Base-by-base conservation (phyloP, 2,888 invertebrate species). In the Ecdyonurus torrentis region DNA sequence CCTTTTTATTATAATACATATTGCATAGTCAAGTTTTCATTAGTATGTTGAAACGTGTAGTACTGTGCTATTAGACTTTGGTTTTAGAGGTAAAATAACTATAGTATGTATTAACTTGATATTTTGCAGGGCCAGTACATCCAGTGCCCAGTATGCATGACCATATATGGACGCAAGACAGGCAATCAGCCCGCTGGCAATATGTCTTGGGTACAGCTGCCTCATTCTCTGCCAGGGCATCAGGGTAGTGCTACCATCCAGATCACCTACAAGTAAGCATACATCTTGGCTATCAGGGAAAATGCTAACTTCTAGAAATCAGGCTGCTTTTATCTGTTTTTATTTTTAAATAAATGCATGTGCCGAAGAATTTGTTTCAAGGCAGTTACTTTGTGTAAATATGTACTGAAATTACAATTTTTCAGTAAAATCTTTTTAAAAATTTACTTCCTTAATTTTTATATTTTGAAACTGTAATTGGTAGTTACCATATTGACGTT, bases 81-180 rank as follows among this genome's bases (percentile, higher is more conserved):
- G 2, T 22, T 24, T 23, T 2, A 1, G 68, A 69, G 64, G 66
- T 68, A 59, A 68, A 68, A 62, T 68, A 68, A 63, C 77, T 77
- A 61, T 63, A 61, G 62, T 25, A 22, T 52, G 60, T 50, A 1
- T 59, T 20, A 60, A 25, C 24, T 37, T 60, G 22, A 23, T 60
- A 24, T 55, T 58, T 70, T 69, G 0, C 72, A 81, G 81, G 82
- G 81, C 72, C 76, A 88, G 69, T 88, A 87, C 73, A 83, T 92
- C 69, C 89, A 89, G 74, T 94, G 94, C 73, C 88, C 89, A 2
- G 86, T 89, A 23, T 93, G 93, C 75, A 90, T 91, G 66, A 84
- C 84, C 69, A 84, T 87, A 69, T 91, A 91, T 74, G 91, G 91
- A 1, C 86, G 76, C 66, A 88, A 76, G 83, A 83, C 80, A 69